These are phyloP conservation scores for Larimichthys polyactis DNA, from an alignment of 2,113 vertebrate species.

Conservation along the genomic window DNA sequence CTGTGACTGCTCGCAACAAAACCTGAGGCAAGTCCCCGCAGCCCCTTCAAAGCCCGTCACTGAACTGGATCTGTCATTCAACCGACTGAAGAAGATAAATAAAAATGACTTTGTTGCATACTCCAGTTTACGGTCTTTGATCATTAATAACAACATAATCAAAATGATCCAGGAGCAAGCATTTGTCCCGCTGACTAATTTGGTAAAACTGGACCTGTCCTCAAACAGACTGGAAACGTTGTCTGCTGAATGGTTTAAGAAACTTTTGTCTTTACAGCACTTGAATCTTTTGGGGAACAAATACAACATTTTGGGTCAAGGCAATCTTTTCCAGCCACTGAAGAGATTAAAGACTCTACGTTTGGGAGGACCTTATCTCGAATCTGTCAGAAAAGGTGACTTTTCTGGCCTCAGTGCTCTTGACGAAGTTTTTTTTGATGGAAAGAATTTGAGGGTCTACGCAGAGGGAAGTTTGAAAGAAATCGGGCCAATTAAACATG, in stretches of 20 bases:
- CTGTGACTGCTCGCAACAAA: conserved; percentile 79
- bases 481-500: conserved; percentile 59
- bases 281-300: conserved; percentile 84
- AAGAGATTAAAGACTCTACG: conserved; percentile 76
- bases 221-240: conserved; percentile 80
- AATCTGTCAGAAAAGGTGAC: conserved; percentile 70
- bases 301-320: conserved; percentile 81
- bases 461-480: conserved; percentile 68
- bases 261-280: conserved; percentile 79
- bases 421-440: conserved; percentile 79
- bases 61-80: conserved; percentile 83
- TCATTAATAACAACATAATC: conserved; percentile 80
- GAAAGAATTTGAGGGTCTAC: conserved; percentile 74
- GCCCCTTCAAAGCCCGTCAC: conserved; percentile 63
- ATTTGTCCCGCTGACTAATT: conserved; percentile 74
- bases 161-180: conserved; percentile 76
- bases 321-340: conserved; percentile 80
- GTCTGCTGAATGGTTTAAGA: conserved; percentile 84
- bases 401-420: conserved; percentile 83
- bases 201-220: conserved; percentile 87
- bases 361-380: conserved; percentile 79
- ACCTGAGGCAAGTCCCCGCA: conserved; percentile 75
- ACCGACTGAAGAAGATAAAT: conserved; percentile 76
- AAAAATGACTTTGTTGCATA: conserved; percentile 77
- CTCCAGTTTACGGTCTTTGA: conserved; percentile 75